phyloP scores from a whole-genome alignment of 2,113 vertebrate genomes.

The Campylorhamphus procurvoides region DNA sequence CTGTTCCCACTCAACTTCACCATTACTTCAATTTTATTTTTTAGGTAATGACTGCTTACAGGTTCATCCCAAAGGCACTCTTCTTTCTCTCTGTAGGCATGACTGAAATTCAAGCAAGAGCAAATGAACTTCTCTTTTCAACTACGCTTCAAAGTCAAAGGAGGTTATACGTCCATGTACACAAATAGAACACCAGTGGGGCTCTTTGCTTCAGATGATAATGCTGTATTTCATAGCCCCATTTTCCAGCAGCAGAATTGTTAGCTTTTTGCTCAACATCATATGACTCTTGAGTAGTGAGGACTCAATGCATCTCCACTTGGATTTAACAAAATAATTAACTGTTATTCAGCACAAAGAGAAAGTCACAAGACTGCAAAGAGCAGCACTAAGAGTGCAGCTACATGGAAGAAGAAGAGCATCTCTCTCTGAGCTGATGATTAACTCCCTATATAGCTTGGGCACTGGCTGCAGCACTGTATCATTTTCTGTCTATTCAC shows the following conservation, averaged over 20 bases:
- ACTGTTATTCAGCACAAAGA: constrained; percentile 16
- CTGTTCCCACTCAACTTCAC: background rate
- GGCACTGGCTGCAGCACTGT: background rate
- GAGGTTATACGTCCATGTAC: background rate
- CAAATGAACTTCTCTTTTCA: constrained; percentile 15
- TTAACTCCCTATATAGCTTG: background rate
- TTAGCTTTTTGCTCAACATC: constrained; percentile 23
- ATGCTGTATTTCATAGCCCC: background rate
- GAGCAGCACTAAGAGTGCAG: background rate
- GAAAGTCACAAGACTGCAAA: constrained; percentile 38
- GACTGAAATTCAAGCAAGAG: constrained; percentile 2
- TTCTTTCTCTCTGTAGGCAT: background rate
- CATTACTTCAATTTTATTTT: background rate
- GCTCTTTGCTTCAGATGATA: constrained; percentile 15
- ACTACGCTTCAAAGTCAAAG: constrained; percentile 20
- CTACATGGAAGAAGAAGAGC: background rate
- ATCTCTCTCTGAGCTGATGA: constrained; percentile 7
- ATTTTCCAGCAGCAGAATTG: constrained; percentile 18
- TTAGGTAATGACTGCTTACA: background rate
- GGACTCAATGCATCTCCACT: background rate
- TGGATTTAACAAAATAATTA: constrained; percentile 41
- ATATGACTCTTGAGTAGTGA: constrained; percentile 30
- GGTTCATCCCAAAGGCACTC: background rate
- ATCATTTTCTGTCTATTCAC: constrained; percentile 10
- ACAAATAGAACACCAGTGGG: background rate